A percentile compares a stretch with the other conserved stretches of the same genome.
Conservation (phyloP, 1,140 invertebrate species). For the Penaeus japonicus region DNA sequence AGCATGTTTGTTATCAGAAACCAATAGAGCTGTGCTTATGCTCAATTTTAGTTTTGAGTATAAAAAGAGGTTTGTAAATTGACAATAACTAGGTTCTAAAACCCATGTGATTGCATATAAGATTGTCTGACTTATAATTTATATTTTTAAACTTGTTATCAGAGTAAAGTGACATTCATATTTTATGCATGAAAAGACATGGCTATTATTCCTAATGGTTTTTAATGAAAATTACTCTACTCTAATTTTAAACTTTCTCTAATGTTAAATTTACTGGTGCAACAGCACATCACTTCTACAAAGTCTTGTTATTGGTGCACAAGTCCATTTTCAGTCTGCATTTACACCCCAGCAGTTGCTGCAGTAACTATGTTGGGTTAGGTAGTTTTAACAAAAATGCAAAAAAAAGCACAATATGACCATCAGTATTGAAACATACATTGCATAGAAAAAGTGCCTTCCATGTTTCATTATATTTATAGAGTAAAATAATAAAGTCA, state of each 20-base stretch:
- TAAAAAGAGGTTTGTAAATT: no score
- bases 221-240: background rate
- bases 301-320: background rate
- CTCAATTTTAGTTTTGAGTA: no score
- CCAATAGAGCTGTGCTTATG: no score
- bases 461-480: slow-evolving; percentile 34
- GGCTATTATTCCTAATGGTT: background rate
- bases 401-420: slow-evolving; percentile 46
- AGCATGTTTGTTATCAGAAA: no score
- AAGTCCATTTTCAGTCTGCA: background rate
- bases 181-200: background rate
- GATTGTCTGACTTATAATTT: background rate
- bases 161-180: background rate
- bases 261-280: no score
- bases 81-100: no score
- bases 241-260: no score
- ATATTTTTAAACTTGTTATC: background rate
- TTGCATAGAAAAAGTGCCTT: slow-evolving; percentile 51
- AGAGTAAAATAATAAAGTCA: slow-evolving; percentile 17
- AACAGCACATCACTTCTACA: no score
- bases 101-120: no score
- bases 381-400: slow-evolving; percentile 6
- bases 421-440: slow-evolving; percentile 29
- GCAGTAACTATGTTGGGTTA: background rate
- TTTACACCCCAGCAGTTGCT: background rate